Conservation (phyloP, 2,113 vertebrate species). For the Cottus gobio region DNA sequence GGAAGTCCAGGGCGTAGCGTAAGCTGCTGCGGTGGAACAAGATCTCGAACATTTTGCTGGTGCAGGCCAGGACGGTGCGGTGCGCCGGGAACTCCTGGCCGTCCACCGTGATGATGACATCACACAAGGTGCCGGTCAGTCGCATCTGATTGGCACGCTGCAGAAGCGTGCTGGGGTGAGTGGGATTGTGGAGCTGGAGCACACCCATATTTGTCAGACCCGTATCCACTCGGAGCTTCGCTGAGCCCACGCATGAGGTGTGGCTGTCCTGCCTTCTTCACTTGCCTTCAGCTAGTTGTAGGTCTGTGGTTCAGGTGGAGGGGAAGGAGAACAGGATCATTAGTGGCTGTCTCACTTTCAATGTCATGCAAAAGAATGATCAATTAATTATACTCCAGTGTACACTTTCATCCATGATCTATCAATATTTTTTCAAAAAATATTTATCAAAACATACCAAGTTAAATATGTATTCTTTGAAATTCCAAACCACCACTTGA, state of each 20-base stretch:
- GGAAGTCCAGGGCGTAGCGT: constrained; percentile 98
- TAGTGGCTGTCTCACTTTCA: constrained; percentile 44
- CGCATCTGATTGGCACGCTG: constrained; percentile 99
- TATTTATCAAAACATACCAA: neutral
- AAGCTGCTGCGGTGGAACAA: constrained; percentile 98
- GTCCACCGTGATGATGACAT: constrained; percentile 98
- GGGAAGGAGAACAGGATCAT: constrained; percentile 24
- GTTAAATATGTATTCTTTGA: constrained; percentile 4
- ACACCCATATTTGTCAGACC: constrained; percentile 95
- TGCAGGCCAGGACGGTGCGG: constrained; percentile 95
- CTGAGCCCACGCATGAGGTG: constrained; percentile 87
- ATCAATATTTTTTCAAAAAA: constrained; percentile 9
- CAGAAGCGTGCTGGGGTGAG: constrained; percentile 93
- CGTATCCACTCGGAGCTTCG: constrained; percentile 81
- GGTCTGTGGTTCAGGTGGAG: constrained; percentile 52
- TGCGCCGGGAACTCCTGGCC: constrained; percentile 98
- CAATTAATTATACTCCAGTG: constrained; percentile 24
- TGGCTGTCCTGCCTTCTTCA: constrained; percentile 73
- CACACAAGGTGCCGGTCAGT: constrained; percentile 94
- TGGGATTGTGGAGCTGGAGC: constrained; percentile 98
- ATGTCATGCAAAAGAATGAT: constrained; percentile 36
- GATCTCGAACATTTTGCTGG: constrained; percentile 99
- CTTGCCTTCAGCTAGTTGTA: constrained; percentile 52
- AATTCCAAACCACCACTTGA: constrained; percentile 1
- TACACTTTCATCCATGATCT: constrained; percentile 19